phyloP scores from a whole-genome alignment of 2,113 vertebrate species.

The Riparia riparia region DNA sequence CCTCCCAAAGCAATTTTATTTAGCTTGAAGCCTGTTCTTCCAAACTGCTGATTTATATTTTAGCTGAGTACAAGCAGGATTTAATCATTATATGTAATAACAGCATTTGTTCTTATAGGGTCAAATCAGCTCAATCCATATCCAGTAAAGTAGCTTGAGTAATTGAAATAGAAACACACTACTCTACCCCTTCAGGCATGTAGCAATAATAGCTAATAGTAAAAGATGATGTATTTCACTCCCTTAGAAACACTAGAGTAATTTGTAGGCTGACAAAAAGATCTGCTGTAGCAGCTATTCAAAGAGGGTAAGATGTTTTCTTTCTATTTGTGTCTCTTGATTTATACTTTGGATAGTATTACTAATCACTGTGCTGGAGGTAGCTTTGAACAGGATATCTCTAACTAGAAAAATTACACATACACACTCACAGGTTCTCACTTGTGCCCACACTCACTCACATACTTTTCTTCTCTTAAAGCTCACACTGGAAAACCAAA shows the following conservation, averaged over 20 bases:
- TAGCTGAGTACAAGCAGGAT: conserved; percentile 45
- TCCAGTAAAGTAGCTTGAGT: conserved; percentile 32
- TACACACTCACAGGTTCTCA: neutral
- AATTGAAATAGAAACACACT: conserved; percentile 55
- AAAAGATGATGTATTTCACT: conserved; percentile 39
- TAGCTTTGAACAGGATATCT: neutral
- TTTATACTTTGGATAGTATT: neutral
- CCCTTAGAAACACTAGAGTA: conserved; percentile 1
- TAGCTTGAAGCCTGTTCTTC: conserved; percentile 64
- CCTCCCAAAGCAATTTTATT: conserved; percentile 72
- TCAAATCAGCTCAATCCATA: conserved; percentile 57
- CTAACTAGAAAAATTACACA: neutral
- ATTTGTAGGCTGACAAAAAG: neutral
- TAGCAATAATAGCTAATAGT: conserved; percentile 50
- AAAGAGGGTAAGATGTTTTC: neutral
- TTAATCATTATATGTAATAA: conserved; percentile 69
- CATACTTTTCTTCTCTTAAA: neutral
- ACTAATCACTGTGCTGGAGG: neutral
- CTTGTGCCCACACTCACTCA: neutral
- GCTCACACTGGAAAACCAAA: neutral
- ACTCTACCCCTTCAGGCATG: conserved; percentile 14
- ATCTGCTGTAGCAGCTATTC: conserved; percentile 2
- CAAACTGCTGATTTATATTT: conserved; percentile 67
- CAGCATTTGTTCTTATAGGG: conserved; percentile 54
- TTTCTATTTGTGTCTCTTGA: neutral